Evolutionary conservation across 1,140 invertebrate species (phyloP).

Genomic region (Drosophila kanapiae): DNA sequence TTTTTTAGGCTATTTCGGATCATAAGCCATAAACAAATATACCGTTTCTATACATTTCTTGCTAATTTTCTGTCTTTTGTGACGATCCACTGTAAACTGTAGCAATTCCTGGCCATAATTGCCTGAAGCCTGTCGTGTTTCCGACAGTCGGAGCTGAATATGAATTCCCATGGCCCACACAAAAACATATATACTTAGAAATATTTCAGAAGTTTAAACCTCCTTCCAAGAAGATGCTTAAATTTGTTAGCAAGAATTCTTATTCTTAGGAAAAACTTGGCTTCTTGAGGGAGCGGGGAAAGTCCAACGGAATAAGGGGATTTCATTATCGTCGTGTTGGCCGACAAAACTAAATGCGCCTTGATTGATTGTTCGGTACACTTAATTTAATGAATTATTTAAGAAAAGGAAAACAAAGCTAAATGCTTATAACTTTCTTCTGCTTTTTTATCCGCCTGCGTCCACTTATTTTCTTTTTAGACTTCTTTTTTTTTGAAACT

Average conservation of each 20-base stretch:
- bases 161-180: slow-evolving; percentile 20
- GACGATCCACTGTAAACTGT: slow-evolving; percentile 20
- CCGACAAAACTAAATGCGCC: slow-evolving; percentile 66
- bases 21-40: too few species aligned
- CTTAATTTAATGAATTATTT: slow-evolving; percentile 83
- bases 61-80: neutral
- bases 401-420: slow-evolving; percentile 62
- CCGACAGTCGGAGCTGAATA: slow-evolving; percentile 12
- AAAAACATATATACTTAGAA: slow-evolving; percentile 13
- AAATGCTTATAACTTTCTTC: slow-evolving; percentile 71
- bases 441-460: slow-evolving; percentile 31
- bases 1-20: neutral
- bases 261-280: slow-evolving; percentile 18
- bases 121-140: slow-evolving; percentile 29
- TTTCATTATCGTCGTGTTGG: slow-evolving; percentile 67
- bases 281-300: slow-evolving; percentile 9
- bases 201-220: slow-evolving; percentile 21
- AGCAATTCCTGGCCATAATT: slow-evolving; percentile 40
- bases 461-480: slow-evolving; percentile 48
- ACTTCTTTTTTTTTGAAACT: slow-evolving; percentile 36
- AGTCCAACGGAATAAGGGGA: slow-evolving; percentile 59
- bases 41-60: too few species aligned
- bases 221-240: slow-evolving; percentile 11
- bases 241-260: slow-evolving; percentile 2
- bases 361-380: slow-evolving; percentile 79